Base-by-base conservation (phyloP, 2,113 vertebrate species). In the Dinomys branickii region DNA sequence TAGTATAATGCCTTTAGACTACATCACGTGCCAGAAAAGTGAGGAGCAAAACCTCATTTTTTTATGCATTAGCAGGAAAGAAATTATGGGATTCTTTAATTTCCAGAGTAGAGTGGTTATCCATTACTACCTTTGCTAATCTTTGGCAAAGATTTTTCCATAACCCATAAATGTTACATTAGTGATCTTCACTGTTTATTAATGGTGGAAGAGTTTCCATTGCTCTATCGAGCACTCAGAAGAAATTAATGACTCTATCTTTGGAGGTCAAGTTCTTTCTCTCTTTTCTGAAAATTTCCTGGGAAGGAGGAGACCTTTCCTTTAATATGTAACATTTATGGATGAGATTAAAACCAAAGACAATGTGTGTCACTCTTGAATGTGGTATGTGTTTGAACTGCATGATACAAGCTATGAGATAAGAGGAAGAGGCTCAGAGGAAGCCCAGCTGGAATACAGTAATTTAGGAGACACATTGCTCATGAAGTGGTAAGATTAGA, bases 261-360 rank as follows among this genome's bases (percentile, higher is more conserved):
- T 93, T 3, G 4, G 35, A 87, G 44, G 80, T 88, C 54, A 93
- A 73, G 13, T 87, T 93, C 38, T 89, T 97, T 82, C 4, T 50
- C 9, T 47, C 3, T 12, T 58, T 93, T 93, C 63, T 84, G 91
- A 84, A 84, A 71, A 77, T 54, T 75, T 59, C n/a, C 20, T 61
- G 13, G 41, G 69, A 94, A 94, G n/a, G 28, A 90, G 14, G 9
- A 35, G 71, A 58, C 47, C 6, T 85, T 90, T 93, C 19, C 20
- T 92, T 71, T 10, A 14, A 65, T 61, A 54, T 78, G 28, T 16
- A 28, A 2, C 13, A 75, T 77, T 85, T 94, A 52, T 69, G 52
- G 50, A 63, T 71, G 52, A 61, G 20, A 65, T n/a, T 54, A 54
- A 91, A 93, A 84, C 56, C 86, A 56, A 59, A 28, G 63, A 85